These are phyloP conservation scores for Anas bahamensis DNA, from an alignment of 2,797 vertebrate species.

Conservation along the genomic window DNA sequence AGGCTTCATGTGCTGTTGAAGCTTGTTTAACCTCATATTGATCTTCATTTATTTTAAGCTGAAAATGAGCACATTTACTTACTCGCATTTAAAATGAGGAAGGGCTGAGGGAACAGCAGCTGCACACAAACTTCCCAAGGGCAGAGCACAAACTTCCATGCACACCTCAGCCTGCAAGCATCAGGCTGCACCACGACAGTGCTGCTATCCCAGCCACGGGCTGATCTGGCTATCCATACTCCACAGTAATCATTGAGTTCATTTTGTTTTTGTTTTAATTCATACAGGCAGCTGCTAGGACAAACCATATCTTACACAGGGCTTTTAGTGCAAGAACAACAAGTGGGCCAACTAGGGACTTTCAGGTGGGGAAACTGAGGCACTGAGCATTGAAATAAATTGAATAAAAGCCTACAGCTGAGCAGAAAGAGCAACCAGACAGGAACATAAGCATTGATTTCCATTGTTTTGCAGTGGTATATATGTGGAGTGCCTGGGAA, in stretches of 20 bases:
- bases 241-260: background rate
- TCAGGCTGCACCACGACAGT: fast-evolving
- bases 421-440: background rate
- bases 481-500: background rate
- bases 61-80: background rate
- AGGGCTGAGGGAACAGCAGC: background rate
- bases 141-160: background rate
- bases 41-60: background rate
- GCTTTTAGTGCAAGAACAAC: background rate
- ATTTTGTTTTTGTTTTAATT: no score
- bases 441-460: background rate
- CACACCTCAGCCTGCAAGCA: background rate
- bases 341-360: background rate
- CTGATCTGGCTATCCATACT: background rate
- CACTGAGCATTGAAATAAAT: background rate
- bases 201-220: background rate
- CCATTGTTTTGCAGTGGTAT: background rate
- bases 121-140: background rate
- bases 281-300: no score
- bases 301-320: background rate
- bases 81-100: background rate
- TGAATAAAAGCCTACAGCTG: background rate
- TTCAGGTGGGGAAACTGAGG: background rate
- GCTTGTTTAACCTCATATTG: background rate
- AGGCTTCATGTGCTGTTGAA: background rate